Evolutionary conservation across 2,888 invertebrate species (phyloP).

Genomic region (Herminia tarsipennalis): DNA sequence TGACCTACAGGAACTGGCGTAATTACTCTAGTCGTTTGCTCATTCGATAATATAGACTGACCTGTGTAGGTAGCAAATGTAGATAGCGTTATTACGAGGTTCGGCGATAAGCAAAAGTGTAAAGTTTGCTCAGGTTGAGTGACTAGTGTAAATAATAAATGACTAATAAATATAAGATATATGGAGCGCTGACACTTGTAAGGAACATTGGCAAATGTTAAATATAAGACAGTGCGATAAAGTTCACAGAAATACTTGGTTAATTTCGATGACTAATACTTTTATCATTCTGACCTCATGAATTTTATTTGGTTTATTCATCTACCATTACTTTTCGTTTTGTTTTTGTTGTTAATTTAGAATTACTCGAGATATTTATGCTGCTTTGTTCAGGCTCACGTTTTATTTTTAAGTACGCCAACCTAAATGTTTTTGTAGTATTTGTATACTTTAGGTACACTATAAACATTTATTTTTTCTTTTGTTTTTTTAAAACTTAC

Average conservation of each 20-base stretch:
- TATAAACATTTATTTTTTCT: too few species aligned
- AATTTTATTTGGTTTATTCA: too few species aligned
- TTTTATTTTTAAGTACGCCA: too few species aligned
- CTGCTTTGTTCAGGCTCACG: too few species aligned
- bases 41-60: conserved; percentile 29
- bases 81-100: conserved; percentile 1
- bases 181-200: not conserved
- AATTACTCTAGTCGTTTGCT: conserved; percentile 68
- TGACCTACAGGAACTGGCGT: conserved; percentile 69
- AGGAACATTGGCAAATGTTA: conserved; percentile 1
- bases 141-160: not conserved
- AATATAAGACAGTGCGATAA: not conserved
- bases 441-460: too few species aligned
- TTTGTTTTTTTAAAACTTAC: too few species aligned
- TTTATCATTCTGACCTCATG: not conserved
- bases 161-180: not conserved
- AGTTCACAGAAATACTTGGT: not conserved
- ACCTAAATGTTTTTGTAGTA: too few species aligned
- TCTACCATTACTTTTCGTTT: too few species aligned
- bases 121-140: not conserved
- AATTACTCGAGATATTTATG: too few species aligned
- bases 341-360: too few species aligned
- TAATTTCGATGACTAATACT: not conserved
- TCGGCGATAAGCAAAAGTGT: conserved; percentile 2
- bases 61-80: conserved; percentile 12